phyloP scores from a whole-genome alignment of 1,140 invertebrate species.

The Ridgeia piscesae region DNA sequence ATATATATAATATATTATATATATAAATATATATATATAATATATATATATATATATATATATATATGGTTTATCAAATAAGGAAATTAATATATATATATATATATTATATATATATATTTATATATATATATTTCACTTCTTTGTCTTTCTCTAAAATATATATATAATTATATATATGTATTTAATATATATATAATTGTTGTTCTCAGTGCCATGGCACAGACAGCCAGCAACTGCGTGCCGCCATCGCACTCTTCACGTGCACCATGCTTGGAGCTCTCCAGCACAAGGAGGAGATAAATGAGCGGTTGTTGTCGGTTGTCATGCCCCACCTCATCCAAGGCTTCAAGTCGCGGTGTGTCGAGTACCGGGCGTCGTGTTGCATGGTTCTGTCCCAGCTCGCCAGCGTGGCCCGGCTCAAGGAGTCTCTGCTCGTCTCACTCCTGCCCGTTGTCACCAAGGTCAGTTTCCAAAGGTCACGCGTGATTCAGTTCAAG shows the following conservation, averaged over 20 bases:
- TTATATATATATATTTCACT: too few relatives aligned
- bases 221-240: slow-evolving; percentile 64
- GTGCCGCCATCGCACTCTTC: slow-evolving; percentile 76
- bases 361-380: slow-evolving; percentile 72
- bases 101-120: too few relatives aligned
- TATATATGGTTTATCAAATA: too few relatives aligned
- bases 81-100: too few relatives aligned
- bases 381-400: slow-evolving; percentile 73
- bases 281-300: slow-evolving; percentile 61
- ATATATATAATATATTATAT: too few relatives aligned
- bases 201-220: slow-evolving; percentile 46
- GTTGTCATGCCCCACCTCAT: slow-evolving; percentile 71
- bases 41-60: too few relatives aligned
- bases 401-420: slow-evolving; percentile 66
- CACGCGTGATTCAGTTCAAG: too few relatives aligned
- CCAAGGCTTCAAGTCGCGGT: slow-evolving; percentile 68
- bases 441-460: slow-evolving; percentile 61
- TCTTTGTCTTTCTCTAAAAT: too few relatives aligned
- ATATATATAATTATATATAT: too few relatives aligned
- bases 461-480: too few relatives aligned
- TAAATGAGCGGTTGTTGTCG: slow-evolving; percentile 71
- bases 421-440: slow-evolving; percentile 66
- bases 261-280: slow-evolving; percentile 72
- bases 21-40: too few relatives aligned
- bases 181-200: not conserved